Conservation (phyloP, 2,888 invertebrate genomes). For the Hypomecis atomaria region DNA sequence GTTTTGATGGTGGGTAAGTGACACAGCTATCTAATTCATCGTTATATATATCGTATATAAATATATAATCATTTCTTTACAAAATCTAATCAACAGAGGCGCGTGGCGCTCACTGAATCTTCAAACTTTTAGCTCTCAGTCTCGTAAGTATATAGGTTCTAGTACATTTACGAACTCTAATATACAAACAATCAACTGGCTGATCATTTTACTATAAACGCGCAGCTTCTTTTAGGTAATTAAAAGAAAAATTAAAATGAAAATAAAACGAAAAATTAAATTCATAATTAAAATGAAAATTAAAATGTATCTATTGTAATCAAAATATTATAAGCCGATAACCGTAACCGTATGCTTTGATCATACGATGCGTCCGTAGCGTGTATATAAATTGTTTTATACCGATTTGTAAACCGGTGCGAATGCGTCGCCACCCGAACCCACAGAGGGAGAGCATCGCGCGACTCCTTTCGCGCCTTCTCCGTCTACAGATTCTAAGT, state of each 20-base stretch:
- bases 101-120: conserved; percentile 38
- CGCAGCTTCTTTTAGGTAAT: neutral
- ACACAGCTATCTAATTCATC: conserved; percentile 38
- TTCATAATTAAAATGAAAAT: too few relatives aligned
- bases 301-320: conserved; percentile 10
- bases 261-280: conserved; percentile 3
- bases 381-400: conserved; percentile 16
- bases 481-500: neutral
- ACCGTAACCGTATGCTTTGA: conserved; percentile 30
- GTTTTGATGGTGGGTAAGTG: conserved; percentile 42
- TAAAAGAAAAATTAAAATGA: conserved; percentile 10
- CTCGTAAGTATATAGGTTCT: conserved; percentile 37
- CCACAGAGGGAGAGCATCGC: neutral
- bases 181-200: conserved; percentile 36
- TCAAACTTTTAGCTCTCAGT: conserved; percentile 32
- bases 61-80: conserved; percentile 14
- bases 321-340: conserved; percentile 26
- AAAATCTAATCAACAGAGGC: conserved; percentile 36
- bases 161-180: conserved; percentile 33
- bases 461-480: conserved; percentile 9
- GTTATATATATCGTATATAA: conserved; percentile 25
- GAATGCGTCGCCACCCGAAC: neutral
- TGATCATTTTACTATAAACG: conserved; percentile 1
- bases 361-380: conserved; percentile 34
- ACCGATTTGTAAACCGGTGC: neutral